Percentiles rank a stretch among this genome's conserved stretches.
These are phyloP conservation scores for Lepidurus couesii DNA, from an alignment of 1,140 invertebrate species.

Conservation along the genomic window DNA sequence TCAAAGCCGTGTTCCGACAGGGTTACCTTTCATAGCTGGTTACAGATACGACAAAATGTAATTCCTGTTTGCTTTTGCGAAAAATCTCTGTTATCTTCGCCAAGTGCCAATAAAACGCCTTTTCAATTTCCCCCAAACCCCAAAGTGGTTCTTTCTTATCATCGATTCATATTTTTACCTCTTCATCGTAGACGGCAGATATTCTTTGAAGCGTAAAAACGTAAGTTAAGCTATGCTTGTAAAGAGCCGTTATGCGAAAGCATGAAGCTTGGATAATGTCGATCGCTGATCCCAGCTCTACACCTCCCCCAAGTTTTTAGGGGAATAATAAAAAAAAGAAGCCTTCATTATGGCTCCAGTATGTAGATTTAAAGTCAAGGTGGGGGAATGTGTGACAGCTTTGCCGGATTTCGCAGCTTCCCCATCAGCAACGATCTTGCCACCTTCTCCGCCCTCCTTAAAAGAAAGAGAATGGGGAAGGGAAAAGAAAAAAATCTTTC, in stretches of 20 bases:
- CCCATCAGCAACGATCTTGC: background rate
- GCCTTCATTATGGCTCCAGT: constrained; percentile 8
- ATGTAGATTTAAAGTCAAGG: constrained; percentile 19
- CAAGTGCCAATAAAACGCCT: constrained; percentile 10
- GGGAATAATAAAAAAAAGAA: background rate
- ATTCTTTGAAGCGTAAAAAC: background rate
- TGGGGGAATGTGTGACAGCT: background rate
- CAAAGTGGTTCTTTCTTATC: background rate
- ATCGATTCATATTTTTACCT: background rate
- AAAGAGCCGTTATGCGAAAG: constrained; percentile 16
- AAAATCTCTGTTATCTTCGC: background rate
- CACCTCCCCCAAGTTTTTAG: background rate
- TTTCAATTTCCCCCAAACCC: background rate
- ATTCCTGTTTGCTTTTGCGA: background rate
- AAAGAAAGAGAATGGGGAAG: background rate
- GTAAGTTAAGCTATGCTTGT: background rate
- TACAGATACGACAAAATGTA: constrained; percentile 46
- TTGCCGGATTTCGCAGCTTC: background rate
- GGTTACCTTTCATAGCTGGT: constrained; percentile 86
- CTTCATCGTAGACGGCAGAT: background rate
- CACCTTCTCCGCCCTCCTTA: background rate
- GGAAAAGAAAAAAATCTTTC: background rate
- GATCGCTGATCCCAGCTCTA: constrained; percentile 2
- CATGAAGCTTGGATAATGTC: background rate
- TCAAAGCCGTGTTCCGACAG: constrained; percentile 77